phyloP scores from a whole-genome alignment of 1,140 invertebrate genomes.

The Scaptodrosophila lebanonensis region DNA sequence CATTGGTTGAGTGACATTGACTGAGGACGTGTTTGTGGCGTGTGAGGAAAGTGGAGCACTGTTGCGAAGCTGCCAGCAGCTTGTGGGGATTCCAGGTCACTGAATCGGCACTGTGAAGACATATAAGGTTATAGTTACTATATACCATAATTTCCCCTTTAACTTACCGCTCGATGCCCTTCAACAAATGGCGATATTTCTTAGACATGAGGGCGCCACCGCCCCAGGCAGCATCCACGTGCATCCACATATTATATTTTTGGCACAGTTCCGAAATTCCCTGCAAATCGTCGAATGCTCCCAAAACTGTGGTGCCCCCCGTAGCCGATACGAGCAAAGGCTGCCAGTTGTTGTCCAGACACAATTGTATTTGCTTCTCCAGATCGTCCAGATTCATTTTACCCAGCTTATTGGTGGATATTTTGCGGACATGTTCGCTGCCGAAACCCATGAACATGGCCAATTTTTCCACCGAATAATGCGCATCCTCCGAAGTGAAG shows the following conservation, averaged over 20 bases:
- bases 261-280: constrained; percentile 89
- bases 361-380: constrained; percentile 82
- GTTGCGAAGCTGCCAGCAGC: constrained; percentile 96
- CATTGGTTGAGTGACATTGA: constrained; percentile 84
- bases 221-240: constrained; percentile 96
- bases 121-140: background rate
- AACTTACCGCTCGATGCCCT: constrained; percentile 85
- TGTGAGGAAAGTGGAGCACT: constrained; percentile 95
- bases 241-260: constrained; percentile 92
- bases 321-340: constrained; percentile 95
- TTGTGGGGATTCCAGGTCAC: constrained; percentile 99
- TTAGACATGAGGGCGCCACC: constrained; percentile 92
- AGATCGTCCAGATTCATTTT: constrained; percentile 88
- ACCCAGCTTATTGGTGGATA: constrained; percentile 85
- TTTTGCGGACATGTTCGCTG: constrained; percentile 85
- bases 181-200: constrained; percentile 86
- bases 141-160: background rate
- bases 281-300: constrained; percentile 93
- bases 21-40: constrained; percentile 83
- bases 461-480: constrained; percentile 95
- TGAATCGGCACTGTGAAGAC: constrained; percentile 89
- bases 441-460: constrained; percentile 89
- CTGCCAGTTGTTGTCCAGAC: constrained; percentile 82
- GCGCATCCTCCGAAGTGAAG: constrained; percentile 93
- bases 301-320: constrained; percentile 86